phyloP scores from a whole-genome alignment of 1,140 invertebrate species.

The Ostrea denselamellosa region DNA sequence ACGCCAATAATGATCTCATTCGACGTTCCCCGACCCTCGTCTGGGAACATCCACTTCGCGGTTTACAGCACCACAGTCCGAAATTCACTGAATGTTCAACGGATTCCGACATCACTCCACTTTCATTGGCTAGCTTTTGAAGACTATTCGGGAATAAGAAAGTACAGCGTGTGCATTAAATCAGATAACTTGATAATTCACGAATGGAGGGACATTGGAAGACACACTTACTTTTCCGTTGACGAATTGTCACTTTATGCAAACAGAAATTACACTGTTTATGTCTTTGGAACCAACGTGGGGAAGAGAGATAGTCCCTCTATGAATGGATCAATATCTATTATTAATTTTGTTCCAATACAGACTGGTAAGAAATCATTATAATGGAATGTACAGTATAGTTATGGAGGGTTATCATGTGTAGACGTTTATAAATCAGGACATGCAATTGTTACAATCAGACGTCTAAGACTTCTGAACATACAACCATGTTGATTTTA shows the following conservation, averaged over 20 bases:
- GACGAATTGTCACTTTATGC: constrained; percentile 7
- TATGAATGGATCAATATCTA: constrained; percentile 24
- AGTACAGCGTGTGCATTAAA: constrained; percentile 13
- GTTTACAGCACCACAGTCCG: neutral
- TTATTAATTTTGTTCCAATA: neutral
- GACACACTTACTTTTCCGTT: constrained; percentile 31
- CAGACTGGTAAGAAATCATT: constrained; percentile 22
- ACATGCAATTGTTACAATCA: too few relatives aligned
- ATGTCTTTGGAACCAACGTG: constrained; percentile 8
- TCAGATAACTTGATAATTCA: neutral
- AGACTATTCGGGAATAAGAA: constrained; percentile 40
- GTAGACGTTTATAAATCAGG: too few relatives aligned
- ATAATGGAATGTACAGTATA: too few relatives aligned
- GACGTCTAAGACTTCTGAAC: too few relatives aligned
- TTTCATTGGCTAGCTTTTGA: constrained; percentile 41
- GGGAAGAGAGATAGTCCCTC: neutral
- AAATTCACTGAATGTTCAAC: neutral
- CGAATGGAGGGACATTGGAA: constrained; percentile 27
- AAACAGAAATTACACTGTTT: constrained; percentile 7
- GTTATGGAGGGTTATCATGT: too few relatives aligned
- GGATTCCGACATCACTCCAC: neutral
- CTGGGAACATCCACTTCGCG: neutral
- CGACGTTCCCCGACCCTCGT: neutral
- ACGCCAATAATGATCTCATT: neutral
- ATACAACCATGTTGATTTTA: too few relatives aligned